Conservation (phyloP, 2,113 vertebrate genomes). For the Podocnemis expansa region DNA sequence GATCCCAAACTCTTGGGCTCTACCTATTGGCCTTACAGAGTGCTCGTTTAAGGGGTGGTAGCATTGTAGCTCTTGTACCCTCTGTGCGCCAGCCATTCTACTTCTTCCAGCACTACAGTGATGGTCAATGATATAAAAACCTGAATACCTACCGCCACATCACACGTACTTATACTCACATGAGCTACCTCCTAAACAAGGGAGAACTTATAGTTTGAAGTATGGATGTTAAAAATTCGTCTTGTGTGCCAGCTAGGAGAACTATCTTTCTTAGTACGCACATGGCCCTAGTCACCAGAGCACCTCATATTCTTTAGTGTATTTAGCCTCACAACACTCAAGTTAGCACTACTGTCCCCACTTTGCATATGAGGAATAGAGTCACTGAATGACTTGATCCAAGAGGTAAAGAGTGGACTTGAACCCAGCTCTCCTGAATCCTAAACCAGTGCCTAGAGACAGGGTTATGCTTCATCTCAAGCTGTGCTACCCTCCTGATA, state of each 20-base stretch:
- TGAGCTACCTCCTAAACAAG: neutral
- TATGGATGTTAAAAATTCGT: neutral
- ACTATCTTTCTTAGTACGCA: neutral
- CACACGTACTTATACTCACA: too few species aligned
- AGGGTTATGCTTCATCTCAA: too few species aligned
- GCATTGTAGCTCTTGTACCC: fast-evolving
- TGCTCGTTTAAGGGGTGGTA: fast-evolving
- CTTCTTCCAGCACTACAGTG: neutral
- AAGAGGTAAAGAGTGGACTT: too few species aligned
- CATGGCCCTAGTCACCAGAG: neutral
- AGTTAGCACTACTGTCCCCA: neutral
- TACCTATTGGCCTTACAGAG: neutral
- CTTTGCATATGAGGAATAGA: too few species aligned
- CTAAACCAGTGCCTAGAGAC: too few species aligned
- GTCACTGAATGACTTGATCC: too few species aligned
- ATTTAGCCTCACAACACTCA: neutral
- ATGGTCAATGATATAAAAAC: fast-evolving
- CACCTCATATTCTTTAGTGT: neutral
- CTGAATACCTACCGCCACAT: neutral
- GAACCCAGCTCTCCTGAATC: too few species aligned
- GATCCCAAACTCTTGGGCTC: neutral
- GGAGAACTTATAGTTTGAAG: neutral
- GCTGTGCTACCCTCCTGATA: too few species aligned
- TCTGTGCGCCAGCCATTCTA: fast-evolving
- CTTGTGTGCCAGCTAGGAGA: neutral